A percentile compares a stretch with the other conserved stretches of the same genome.
Evolutionary conservation across 2,113 vertebrate genomes (phyloP).

Genomic region (Chamaetylas fuelleborni): DNA sequence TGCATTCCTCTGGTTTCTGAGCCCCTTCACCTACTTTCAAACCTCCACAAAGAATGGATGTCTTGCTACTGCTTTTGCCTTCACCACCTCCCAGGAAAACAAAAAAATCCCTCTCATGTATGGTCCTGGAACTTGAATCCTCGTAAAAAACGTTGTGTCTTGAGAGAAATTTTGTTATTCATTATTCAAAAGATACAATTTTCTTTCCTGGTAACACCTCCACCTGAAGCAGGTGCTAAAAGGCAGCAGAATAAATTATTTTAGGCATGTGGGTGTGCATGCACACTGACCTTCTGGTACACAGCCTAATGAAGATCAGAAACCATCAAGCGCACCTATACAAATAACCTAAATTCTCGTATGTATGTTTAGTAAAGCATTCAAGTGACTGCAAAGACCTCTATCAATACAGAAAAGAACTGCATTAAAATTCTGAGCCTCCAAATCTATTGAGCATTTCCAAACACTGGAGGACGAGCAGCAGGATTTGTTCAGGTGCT

Average conservation of each 20-base stretch:
- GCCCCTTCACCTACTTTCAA: not conserved
- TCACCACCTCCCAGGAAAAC: not conserved
- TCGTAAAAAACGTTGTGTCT: not conserved
- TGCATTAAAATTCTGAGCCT: slow-evolving; percentile 16
- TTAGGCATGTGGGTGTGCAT: not conserved
- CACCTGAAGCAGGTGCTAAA: not conserved
- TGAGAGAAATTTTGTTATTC: not conserved
- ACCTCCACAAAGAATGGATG: not conserved
- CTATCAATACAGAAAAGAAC: not conserved
- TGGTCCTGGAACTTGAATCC: not conserved
- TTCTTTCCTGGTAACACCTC: not conserved
- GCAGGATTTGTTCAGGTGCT: not conserved
- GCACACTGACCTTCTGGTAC: not conserved
- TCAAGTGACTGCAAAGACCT: slow-evolving; percentile 27
- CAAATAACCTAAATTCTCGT: not conserved
- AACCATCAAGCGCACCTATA: not conserved
- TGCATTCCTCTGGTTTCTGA: not conserved
- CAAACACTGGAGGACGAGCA: not conserved
- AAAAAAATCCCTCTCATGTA: not conserved
- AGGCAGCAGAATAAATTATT: slow-evolving; percentile 1
- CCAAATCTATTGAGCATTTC: not conserved
- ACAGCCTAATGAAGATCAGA: slow-evolving; percentile 13
- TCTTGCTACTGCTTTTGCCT: not conserved
- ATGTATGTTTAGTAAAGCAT: not conserved
- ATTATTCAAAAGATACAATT: not conserved